Evolutionary conservation across 2,888 invertebrate genomes (phyloP), one percentile per base, ranked within the genome.

Genomic region (Achlya flavicornis): DNA sequence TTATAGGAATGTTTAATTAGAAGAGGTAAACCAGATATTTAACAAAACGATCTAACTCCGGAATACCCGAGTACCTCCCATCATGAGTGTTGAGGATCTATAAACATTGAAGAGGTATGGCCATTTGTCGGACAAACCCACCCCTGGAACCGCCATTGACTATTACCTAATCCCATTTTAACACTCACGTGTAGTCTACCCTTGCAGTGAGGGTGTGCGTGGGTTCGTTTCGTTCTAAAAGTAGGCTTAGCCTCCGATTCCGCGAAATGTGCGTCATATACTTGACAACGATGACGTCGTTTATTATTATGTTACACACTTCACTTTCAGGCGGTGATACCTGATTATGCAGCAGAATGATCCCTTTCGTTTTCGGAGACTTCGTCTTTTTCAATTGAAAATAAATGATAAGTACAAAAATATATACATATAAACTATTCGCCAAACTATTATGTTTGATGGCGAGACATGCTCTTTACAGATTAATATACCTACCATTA

Each of bases 221-320:
- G 85, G 85, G 87, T 73, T 26, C 26, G 26, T 26, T 26, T 26
- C 72, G 82, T 67, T 66, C 66, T 67, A 72, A 78, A 81, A 81
- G 82, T 82, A 81, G 84, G 83, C 75, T 78, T 78, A 78, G 77
- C 77, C 81, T 84, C 79, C 80, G 80, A 83, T 85, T 81, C 78
- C 77, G 76, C 73, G 75, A 78, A 77, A 74, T 76, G 81, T 88
- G 86, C 87, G 89, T 89, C 89, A 87, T 82, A 76, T 76, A 78
- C 82, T 84, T 74, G 76, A 79, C 73, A 68, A 69, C 66, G 48
- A 76, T 83, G 82, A 86, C 83, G 83, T 77, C 68, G 77, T 63
- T 65, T 58, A 72, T 41, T 26, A 41, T 41, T 41, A 41, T 41
- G 12, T 78, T 68, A 66, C 65, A 71, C 70, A 72, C 69, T 73